These are phyloP conservation scores for Chloroceryle aenea DNA, from an alignment of 2,113 vertebrate genomes.

Conservation along the genomic window DNA sequence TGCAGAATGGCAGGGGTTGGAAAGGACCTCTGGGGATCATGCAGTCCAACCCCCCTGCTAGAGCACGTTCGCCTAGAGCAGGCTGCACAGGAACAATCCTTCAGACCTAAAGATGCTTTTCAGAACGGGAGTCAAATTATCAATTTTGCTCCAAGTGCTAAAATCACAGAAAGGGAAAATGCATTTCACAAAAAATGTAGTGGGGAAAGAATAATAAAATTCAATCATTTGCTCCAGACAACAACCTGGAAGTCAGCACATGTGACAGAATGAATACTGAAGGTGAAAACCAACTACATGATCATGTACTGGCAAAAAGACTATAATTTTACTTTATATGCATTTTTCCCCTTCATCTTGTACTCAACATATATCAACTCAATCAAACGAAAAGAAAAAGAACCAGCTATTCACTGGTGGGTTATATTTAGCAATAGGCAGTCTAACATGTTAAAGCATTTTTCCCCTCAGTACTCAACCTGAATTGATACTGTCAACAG, in stretches of 20 bases:
- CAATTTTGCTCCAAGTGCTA: background rate
- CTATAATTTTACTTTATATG: background rate
- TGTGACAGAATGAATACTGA: background rate
- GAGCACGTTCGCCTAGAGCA: background rate
- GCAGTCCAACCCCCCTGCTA: background rate
- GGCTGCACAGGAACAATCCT: background rate
- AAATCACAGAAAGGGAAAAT: slow-evolving; percentile 35
- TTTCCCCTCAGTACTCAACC: slow-evolving; percentile 10
- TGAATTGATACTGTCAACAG: slow-evolving; percentile 48
- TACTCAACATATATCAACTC: background rate
- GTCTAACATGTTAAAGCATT: slow-evolving; percentile 6
- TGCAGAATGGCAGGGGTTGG: background rate
- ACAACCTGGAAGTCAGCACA: background rate
- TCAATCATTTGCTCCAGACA: background rate
- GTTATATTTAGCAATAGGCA: slow-evolving; percentile 37
- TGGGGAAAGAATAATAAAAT: background rate
- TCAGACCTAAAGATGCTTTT: background rate
- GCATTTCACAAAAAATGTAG: background rate
- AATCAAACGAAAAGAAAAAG: slow-evolving; percentile 8
- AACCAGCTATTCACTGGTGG: background rate
- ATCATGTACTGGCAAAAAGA: background rate
- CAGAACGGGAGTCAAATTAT: background rate
- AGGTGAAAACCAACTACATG: background rate
- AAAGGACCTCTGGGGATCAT: background rate
- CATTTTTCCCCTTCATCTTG: background rate